Conservation (phyloP, 2,113 vertebrate species). For the Pelvicachromis taeniatus region DNA sequence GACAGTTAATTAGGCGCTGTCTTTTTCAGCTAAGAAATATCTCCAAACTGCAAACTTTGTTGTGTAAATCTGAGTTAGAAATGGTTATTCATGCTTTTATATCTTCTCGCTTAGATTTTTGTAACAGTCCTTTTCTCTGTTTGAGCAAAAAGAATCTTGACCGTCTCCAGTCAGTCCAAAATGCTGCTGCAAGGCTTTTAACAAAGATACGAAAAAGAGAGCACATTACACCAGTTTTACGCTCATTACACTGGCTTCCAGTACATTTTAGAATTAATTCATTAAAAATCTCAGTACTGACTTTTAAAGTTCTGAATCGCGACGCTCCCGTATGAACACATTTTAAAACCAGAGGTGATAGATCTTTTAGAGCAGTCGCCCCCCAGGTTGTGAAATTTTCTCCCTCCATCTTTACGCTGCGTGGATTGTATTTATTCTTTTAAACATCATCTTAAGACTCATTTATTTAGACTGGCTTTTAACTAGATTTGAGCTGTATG, state of each 20-base stretch:
- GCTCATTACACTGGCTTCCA: background rate
- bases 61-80: background rate
- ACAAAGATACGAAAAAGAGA: fast-evolving
- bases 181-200: background rate
- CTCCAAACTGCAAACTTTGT: background rate
- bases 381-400: no score
- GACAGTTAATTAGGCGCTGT: no score
- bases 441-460: no score
- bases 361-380: background rate
- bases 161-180: background rate
- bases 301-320: background rate
- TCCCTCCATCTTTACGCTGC: no score
- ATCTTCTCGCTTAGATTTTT: background rate
- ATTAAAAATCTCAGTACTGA: background rate
- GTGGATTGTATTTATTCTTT: no score
- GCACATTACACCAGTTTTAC: fast-evolving
- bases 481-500: no score
- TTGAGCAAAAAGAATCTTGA: background rate
- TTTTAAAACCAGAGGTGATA: background rate
- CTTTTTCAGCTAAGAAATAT: background rate
- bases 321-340: fast-evolving
- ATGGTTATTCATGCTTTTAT: background rate
- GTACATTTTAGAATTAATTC: background rate
- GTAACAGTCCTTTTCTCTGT: background rate
- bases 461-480: no score